Base-by-base conservation (phyloP, 1,140 invertebrate genomes). In the Drosophila ananassae region DNA sequence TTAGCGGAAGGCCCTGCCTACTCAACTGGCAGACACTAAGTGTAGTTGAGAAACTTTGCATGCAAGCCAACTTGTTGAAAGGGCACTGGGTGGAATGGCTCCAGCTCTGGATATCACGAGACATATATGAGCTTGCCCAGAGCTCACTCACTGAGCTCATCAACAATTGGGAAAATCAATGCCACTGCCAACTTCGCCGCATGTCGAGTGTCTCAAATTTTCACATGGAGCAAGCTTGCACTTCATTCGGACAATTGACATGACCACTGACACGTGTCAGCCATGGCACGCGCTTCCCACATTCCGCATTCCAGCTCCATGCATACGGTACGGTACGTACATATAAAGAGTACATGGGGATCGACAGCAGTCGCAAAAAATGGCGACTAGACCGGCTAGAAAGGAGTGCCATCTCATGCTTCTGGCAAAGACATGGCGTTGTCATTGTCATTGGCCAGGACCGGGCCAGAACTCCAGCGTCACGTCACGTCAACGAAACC, bases 191-290 rank as follows among this genome's bases (percentile, higher is more conserved):
- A 73, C 50, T 55, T 47, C 12, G 7, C 46, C 13, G 24, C 17
- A 3, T 51, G 63, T 22, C 24, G 63, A 62, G 60, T 67, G 63
- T 64, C 63, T 67, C 63, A 55, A 69, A 69, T 69, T 68, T 56
- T 50, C 51, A 69, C 66, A 69, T 69, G 64, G 51, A 6, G 28
- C 24, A 56, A 67, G 50, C 67, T 71, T 67, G 48, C 56, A 83
- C 72, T 68, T 85, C 68, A 78, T 83, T 82, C 79, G 69, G 59
- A 62, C 79, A 87, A 79, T 87, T 87, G 83, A 87, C 82, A 83
- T 79, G 83, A 69, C 71, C 83, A 79, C 58, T 68, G 83, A 89
- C 83, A 89, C 82, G 83, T 89, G 82, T 87, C 79, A 85, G 77
- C 73, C 64, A 68, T 32, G 73, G 63, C 73, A 76, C 73, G 62